Base-by-base conservation (phyloP, 1,140 invertebrate species). In the Atta cephalotes region DNA sequence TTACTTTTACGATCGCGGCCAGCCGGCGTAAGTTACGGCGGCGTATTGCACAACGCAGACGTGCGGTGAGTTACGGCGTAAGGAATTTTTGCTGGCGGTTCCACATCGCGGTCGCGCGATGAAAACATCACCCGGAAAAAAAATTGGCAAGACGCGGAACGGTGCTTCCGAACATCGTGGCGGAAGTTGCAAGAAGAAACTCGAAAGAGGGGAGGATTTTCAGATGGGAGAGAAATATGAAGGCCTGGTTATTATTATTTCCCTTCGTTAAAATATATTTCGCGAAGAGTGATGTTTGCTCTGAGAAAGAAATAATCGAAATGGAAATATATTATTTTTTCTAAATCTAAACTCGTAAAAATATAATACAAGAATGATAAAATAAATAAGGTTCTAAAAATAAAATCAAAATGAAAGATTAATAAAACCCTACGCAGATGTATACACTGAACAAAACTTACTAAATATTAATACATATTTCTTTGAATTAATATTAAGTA, bases 1-100 rank as follows among this genome's bases (percentile, higher is more conserved):
- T 84, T 84, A 63, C 56, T 84, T 84, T 84, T 84, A 84, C 70
- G 80, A 84, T 84, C 70, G 70, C 39, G 70, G 58, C 71, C 45
- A 84, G 56, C 58, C 80, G 80, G 80, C 58, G 56, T 82, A 82
- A 82, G 80, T 82, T 82, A 82, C 56, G 80, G 31, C 25, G 56
- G 49, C 39, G 25, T 82, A 82, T 82, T 82, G 80, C 80, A 28
- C 66, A 25, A 72, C 68, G 80, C 56, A 62, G 80, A 82, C 68
- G 80, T 70, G 28, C 51, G 53, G 35, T 84, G 70, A 84, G 28
- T 84, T 84, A 84, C 39, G 53, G n/a, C 56, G 35, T 35, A 74
- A 62, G n/a, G 49, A 74, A 84, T 84, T 76, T 84, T 63, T 84
- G 70, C 53, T 31, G 78, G 49, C 63, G 39, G 60, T 39, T 21